Evolutionary conservation across 2,888 invertebrate genomes (phyloP), one percentile per base, ranked within the genome.

Genomic region (Caradrina kadenii): DNA sequence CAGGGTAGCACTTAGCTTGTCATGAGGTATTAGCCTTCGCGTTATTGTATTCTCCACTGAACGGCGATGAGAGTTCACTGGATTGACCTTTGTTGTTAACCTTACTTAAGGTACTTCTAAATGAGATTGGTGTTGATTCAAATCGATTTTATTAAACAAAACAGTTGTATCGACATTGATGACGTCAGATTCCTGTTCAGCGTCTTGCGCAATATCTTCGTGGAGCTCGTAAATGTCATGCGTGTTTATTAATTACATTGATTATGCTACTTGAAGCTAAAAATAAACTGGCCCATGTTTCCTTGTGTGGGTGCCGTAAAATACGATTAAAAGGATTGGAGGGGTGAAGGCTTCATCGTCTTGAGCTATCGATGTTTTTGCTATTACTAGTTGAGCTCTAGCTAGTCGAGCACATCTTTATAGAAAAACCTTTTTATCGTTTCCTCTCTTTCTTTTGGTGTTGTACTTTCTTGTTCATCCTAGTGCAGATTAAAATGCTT

Each of bases 1-100:
- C 81, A 75, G 50, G 62, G 61, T 3, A 68, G 69, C 74, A 75
- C 73, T 81, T 65, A 79, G 65, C 70, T 55, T 81, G 80, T 81
- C 82, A 66, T 42, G 58, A 71, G 45, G 70, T 64, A 77, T 83
- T 79, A 79, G 62, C 66, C 69, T 56, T 65, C 45, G 56, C 65
- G 68, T 76, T 66, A 81, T 76, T 79, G 65, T 78, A 62, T 49
- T 72, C 77, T 72, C 69, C 50, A 56, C 56, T 71, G 67, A 54
- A 54, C 48, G 54, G 53, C 22, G 52, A 67, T 54, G 60, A 68
- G 39, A 61, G 69, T 61, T 69, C 53, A 69, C 48, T 59, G 15
- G 17, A 49, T 49, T 74, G 77, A 77, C 82, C 79, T 83, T 79
- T 72, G 67, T 64, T 79, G 66, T 64, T 60, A 66, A 55, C 68